phyloP scores from a whole-genome alignment of 1,140 invertebrate genomes.

The Lepidurus couesii region DNA sequence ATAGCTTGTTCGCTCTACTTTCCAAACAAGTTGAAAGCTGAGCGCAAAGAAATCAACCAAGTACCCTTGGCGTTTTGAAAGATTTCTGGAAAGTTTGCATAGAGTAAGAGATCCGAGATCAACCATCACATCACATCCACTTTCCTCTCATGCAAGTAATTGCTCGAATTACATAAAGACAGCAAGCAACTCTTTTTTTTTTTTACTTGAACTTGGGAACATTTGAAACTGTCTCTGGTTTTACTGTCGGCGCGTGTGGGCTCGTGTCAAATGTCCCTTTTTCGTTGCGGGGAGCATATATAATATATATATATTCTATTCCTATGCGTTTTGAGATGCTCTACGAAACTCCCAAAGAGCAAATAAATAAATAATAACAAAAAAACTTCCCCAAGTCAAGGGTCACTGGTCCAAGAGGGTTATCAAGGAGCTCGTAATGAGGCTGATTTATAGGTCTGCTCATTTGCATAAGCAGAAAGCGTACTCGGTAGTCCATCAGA shows the following conservation, averaged over 20 bases:
- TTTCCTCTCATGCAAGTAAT: not conserved
- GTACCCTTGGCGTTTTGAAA: not conserved
- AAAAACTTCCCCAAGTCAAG: slow-evolving; percentile 7
- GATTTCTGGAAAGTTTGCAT: slow-evolving; percentile 1
- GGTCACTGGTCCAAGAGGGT: not conserved
- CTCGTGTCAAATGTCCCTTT: slow-evolving; percentile 10
- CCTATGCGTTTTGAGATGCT: not conserved
- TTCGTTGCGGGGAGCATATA: not conserved
- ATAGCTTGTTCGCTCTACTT: slow-evolving; percentile 12
- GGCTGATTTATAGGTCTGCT: slow-evolving; percentile 21
- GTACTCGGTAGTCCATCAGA: not conserved
- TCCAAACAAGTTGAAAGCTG: slow-evolving; percentile 22
- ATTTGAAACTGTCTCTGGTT: not conserved
- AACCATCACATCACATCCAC: not conserved
- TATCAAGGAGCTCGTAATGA: slow-evolving; percentile 19
- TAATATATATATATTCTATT: not conserved
- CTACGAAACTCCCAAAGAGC: not conserved
- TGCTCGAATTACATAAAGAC: not conserved
- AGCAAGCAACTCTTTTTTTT: not conserved
- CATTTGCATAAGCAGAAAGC: slow-evolving; percentile 19
- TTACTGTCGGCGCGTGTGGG: slow-evolving; percentile 16
- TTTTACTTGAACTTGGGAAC: not conserved
- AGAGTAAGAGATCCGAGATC: not conserved
- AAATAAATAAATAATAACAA: slow-evolving; percentile 13
- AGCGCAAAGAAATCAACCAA: not conserved